Evolutionary conservation across 2,113 vertebrate species (phyloP).

Genomic region (Melanotaenia duboulayi): DNA sequence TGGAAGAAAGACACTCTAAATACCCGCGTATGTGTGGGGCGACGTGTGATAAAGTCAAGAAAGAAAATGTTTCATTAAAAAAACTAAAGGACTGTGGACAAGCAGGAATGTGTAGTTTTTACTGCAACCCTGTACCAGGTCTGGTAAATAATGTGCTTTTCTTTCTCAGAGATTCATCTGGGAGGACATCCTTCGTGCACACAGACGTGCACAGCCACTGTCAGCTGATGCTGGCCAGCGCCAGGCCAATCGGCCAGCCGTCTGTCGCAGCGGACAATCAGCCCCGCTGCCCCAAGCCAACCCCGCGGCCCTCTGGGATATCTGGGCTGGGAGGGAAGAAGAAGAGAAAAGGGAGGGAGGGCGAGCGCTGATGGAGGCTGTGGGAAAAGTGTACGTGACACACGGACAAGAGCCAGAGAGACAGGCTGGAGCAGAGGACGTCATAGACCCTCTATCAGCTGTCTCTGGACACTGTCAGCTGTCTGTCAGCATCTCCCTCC

Average conservation of each 20-base stretch:
- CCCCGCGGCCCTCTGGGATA: constrained; percentile 53
- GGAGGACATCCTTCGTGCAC: background rate
- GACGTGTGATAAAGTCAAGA: too few species aligned
- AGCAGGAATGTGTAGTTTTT: background rate
- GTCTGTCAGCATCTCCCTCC: constrained; percentile 30
- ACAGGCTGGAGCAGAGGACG: constrained; percentile 51
- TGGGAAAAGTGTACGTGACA: constrained; percentile 72
- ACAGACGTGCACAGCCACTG: constrained; percentile 13
- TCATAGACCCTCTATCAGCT: constrained; percentile 58
- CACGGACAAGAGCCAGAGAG: constrained; percentile 64
- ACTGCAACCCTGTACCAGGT: background rate
- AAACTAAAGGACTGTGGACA: background rate
- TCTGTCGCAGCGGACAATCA: constrained; percentile 60
- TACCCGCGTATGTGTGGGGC: too few species aligned
- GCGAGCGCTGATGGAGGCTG: constrained; percentile 32
- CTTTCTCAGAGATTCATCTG: background rate
- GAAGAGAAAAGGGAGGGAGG: constrained; percentile 7
- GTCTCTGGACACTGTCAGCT: constrained; percentile 71
- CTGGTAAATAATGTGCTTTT: background rate
- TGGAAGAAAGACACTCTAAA: too few species aligned
- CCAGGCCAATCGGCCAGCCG: constrained; percentile 34
- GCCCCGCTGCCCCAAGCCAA: constrained; percentile 44
- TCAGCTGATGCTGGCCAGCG: constrained; percentile 63
- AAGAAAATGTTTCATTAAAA: too few species aligned
- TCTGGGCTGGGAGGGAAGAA: constrained; percentile 30